Percentiles rank a stretch among this genome's conserved stretches.
Evolutionary conservation across 2,888 invertebrate species (phyloP).

Genomic region (Hedya salicella): DNA sequence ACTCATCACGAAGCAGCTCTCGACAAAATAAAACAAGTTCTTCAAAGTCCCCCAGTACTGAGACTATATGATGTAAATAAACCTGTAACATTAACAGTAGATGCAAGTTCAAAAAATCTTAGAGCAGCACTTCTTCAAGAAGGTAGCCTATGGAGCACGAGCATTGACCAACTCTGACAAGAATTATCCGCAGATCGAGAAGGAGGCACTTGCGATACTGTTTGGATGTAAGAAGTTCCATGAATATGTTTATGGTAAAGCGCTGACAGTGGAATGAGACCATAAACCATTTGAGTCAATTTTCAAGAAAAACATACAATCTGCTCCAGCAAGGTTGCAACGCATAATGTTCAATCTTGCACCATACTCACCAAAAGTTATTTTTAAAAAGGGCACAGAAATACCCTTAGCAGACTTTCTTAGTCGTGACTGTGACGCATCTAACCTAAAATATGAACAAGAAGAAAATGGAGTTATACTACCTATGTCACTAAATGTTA

Average conservation of each 20-base stretch:
- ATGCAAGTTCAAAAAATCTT: constrained; percentile 33
- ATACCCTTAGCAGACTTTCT: constrained; percentile 41
- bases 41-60: constrained; percentile 33
- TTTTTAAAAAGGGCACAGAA: constrained; percentile 44
- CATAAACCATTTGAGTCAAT: constrained; percentile 45
- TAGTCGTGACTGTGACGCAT: constrained; percentile 39
- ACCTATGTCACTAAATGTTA: constrained; percentile 37
- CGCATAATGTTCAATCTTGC: constrained; percentile 33
- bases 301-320: constrained; percentile 41
- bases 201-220: constrained; percentile 37
- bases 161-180: constrained; percentile 33
- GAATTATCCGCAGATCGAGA: constrained; percentile 39
- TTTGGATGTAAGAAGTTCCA: constrained; percentile 45
- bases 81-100: constrained; percentile 30
- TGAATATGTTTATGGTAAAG: constrained; percentile 45
- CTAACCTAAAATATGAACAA: constrained; percentile 43
- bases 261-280: constrained; percentile 44
- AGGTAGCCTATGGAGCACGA: constrained; percentile 43
- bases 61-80: constrained; percentile 37
- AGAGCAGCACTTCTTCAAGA: constrained; percentile 43
- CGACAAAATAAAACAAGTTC: constrained; percentile 23
- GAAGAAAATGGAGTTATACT: constrained; percentile 37
- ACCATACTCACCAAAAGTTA: constrained; percentile 40
- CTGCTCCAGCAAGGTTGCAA: constrained; percentile 41
- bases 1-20: constrained; percentile 37